phyloP scores from a whole-genome alignment of 2,797 vertebrate genomes.

The Xiphorhynchus erythropygius region DNA sequence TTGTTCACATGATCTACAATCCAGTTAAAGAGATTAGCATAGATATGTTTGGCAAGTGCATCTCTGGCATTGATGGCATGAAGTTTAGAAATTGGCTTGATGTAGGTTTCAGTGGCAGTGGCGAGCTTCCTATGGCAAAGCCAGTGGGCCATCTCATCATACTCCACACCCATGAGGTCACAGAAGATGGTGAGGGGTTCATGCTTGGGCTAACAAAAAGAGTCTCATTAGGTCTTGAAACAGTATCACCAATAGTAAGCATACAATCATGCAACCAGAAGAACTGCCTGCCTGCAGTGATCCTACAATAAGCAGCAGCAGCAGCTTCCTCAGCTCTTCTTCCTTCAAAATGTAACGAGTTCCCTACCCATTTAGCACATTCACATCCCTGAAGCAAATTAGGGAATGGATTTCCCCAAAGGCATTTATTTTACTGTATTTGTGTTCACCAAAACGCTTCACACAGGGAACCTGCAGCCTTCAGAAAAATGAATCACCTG shows the following conservation, averaged over 20 bases:
- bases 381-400: not conserved
- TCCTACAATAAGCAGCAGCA: not conserved
- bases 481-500: not conserved
- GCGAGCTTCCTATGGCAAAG: slow-evolving; percentile 95
- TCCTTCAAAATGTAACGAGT: not conserved
- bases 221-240: not conserved
- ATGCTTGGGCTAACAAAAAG: slow-evolving; percentile 86
- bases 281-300: not conserved
- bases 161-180: slow-evolving; percentile 92
- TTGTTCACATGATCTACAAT: slow-evolving; percentile 95
- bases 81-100: slow-evolving; percentile 91
- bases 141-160: slow-evolving; percentile 97
- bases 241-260: not conserved
- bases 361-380: not conserved
- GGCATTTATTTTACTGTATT: not conserved
- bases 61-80: slow-evolving; percentile 94
- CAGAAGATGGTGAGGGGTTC: slow-evolving; percentile 89
- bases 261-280: not conserved
- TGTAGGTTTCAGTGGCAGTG: slow-evolving; percentile 92
- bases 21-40: slow-evolving; percentile 97
- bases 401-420: not conserved
- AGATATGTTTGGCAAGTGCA: slow-evolving; percentile 95
- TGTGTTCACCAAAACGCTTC: not conserved
- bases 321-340: not conserved
- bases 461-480: not conserved